Evolutionary conservation across 2,113 vertebrate genomes (phyloP).

Genomic region (Ptilonorhynchus violaceus): DNA sequence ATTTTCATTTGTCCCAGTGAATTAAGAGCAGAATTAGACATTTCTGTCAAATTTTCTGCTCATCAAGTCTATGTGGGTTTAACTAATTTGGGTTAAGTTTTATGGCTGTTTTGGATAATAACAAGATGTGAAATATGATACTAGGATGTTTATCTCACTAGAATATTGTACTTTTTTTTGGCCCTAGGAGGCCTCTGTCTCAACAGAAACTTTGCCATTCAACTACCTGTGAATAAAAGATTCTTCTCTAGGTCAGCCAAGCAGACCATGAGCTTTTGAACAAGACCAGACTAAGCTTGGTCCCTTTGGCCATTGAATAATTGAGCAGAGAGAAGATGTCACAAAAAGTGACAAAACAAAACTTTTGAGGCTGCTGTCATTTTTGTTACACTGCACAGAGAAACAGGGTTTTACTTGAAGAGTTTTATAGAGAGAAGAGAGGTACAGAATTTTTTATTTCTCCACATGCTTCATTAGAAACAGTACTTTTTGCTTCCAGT

Average conservation of each 20-base stretch:
- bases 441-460: not conserved
- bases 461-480: not conserved
- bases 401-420: not conserved
- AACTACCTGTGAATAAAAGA: not conserved
- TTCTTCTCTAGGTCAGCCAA: not conserved
- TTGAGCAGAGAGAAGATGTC: not conserved
- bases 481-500: not conserved
- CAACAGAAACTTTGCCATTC: not conserved
- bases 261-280: not conserved
- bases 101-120: not conserved
- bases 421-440: not conserved
- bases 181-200: not conserved
- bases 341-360: not conserved
- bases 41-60: not conserved
- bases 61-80: rapidly evolving
- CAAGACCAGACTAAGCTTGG: not conserved
- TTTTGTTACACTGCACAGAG: not conserved
- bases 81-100: not conserved
- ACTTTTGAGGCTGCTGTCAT: not conserved
- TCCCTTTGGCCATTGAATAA: not conserved
- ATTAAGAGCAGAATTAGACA: not conserved
- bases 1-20: not conserved
- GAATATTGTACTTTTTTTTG: not conserved
- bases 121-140: not conserved
- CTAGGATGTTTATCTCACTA: not conserved